Evolutionary conservation across 2,113 vertebrate genomes (phyloP), one percentile per base, ranked within the genome.

Genomic region (Calidris pugnax): DNA sequence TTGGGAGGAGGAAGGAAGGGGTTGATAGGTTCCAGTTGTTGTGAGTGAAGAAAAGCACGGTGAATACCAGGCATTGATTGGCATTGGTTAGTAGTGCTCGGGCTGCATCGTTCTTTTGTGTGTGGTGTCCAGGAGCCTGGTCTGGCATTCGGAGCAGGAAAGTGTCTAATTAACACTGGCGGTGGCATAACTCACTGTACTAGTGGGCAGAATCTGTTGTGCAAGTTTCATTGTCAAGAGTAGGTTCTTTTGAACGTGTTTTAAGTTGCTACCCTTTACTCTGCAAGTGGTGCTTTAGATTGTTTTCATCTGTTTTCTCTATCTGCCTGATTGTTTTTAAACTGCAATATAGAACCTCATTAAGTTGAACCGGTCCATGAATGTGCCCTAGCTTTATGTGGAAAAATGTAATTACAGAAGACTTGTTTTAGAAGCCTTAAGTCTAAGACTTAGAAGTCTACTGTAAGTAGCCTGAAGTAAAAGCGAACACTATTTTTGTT

Each of bases 271-370:
- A 43, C 89, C 30, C 86, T 89, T 93, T 89, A 41, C n/a, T 87
- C n/a, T 89, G 77, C 43, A 82, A 92, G 85, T 81, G 55, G 68
- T 62, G 74, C 62, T 68, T 91, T 45, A 86, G 67, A 71, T 80
- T 62, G 71, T 92, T 97, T 92, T 97, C 88, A 76, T 96, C 90
- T 86, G 86, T 95, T 96, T 93, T 93, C 67, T 94, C 87, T 94
- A 35, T 96, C 63, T 90, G 47, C 93, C 64, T 78, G 51, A 81
- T 69, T 94, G 87, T 84, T 96, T 95, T 93, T 92, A 77, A 94
- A 86, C 79, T 95, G 90, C 66, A 93, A 32, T 95, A 83, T 95
- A 95, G 93, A 95, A 95, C 88, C 90, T 97, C 92, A 78, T 95
- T 95, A 93, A 89, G 89, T 55, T 60, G 64, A 94, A 72, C 75